Base-by-base conservation (phyloP, 2,797 vertebrate species). In the Allobates femoralis region DNA sequence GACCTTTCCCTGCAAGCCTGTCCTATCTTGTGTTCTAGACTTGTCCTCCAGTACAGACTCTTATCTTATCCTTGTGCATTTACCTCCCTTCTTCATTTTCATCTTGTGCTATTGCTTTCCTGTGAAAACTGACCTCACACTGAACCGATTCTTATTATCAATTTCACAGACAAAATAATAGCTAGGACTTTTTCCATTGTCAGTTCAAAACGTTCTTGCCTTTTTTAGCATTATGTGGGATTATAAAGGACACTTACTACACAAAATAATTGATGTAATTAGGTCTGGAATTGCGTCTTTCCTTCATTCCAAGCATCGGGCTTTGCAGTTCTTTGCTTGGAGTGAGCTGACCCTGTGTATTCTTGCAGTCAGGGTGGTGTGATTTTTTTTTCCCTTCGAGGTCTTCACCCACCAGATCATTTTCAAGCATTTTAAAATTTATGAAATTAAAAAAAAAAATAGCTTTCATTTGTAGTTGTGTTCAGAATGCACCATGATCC, bases 91-190 rank as follows among this genome's bases (percentile, higher is more conserved):
- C 18, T 67, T 86, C 71, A 74, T 89, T 34, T 51, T 37, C 19
- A 5, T 69, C 66, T 37, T 4, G 19, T 85, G 87, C 71, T 84
- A 88, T 83, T 78, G 87, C 86, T 84, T 91, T 37, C 23, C 37
- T 67, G 69, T 91, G 8, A 90, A 88, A 88, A 89, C 89, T 76
- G 78, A 85, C 84, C 87, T 91, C 85, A 58, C 87, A 89, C 82
- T 11, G 26, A 90, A 75, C 81, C 79, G 66, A 80, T 46, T 89
- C 85, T 56, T 82, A 81, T 89, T 83, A 73, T 60, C 67, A 80
- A 81, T 80, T 76, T 7, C 69, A 82, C 60, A 86, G 23, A 88
- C 85, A 85, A 80, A 71, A 58, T 28, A 60, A 21, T 71, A 85
- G 56, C 4, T 28, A 30, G 37, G 67, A 41, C 21, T 8, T 66